Evolutionary conservation across 2,113 vertebrate species (phyloP).

Genomic region (Agapornis roseicollis): DNA sequence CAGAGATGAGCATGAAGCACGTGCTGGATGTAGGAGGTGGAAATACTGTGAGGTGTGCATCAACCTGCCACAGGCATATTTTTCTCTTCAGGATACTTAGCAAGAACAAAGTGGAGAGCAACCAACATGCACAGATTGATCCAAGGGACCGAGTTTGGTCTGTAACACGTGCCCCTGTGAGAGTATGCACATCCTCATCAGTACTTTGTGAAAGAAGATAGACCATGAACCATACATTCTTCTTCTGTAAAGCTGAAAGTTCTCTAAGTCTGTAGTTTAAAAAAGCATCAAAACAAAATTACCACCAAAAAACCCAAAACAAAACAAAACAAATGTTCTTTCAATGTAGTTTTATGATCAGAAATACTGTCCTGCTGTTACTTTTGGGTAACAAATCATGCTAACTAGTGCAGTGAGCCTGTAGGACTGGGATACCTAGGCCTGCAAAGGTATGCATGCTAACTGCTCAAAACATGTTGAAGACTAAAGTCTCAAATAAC

Average conservation of each 20-base stretch:
- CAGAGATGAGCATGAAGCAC: accelerated
- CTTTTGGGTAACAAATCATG: neutral
- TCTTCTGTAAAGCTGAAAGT: neutral
- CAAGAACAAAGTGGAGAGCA: neutral
- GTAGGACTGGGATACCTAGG: neutral
- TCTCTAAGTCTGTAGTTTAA: neutral
- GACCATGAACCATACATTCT: neutral
- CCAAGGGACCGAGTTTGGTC: neutral
- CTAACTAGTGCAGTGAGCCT: neutral
- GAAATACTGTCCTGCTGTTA: neutral
- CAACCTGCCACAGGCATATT: neutral
- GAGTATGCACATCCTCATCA: neutral
- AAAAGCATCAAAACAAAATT: neutral
- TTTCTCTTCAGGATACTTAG: neutral
- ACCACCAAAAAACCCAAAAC: neutral
- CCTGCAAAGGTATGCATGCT: neutral
- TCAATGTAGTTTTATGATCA: neutral
- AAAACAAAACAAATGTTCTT: neutral
- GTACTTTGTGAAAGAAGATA: neutral
- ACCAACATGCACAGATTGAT: neutral
- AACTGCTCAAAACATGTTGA: neutral
- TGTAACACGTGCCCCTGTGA: neutral
- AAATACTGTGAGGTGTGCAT: neutral
- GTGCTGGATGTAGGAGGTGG: accelerated
- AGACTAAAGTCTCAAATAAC: neutral